Percentiles rank a stretch among this genome's conserved stretches.
Evolutionary conservation across 2,888 invertebrate species (phyloP).

Genomic region (Carterocephalus palaemon): DNA sequence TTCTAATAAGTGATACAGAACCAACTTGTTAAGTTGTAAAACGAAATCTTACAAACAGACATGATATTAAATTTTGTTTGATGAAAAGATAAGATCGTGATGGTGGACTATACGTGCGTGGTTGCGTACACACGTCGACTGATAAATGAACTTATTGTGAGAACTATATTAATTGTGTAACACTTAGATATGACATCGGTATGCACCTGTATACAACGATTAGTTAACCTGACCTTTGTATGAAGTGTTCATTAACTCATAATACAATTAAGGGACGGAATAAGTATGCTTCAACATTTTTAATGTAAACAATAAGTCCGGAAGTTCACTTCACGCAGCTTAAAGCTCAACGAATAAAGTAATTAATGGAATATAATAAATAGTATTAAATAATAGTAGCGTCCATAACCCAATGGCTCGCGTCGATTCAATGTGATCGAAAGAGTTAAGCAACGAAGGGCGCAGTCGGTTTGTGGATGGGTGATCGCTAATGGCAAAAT

Average conservation of each 20-base stretch:
- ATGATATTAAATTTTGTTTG: conserved; percentile 1
- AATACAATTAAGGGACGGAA: conserved; percentile 5
- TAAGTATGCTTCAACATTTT: conserved; percentile 11
- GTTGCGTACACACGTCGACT: conserved; percentile 8
- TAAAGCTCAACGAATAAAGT: conserved; percentile 4
- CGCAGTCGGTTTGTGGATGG: too few species aligned
- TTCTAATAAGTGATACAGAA: too few species aligned
- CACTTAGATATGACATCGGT: too few species aligned
- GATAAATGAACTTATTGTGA: conserved; percentile 12
- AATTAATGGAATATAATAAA: conserved; percentile 13
- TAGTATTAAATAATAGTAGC: too few species aligned
- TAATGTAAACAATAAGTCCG: conserved; percentile 8
- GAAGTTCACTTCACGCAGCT: conserved; percentile 3
- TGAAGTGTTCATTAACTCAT: not conserved
- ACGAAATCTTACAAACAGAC: not conserved
- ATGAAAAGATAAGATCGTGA: conserved; percentile 5
- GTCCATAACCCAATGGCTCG: too few species aligned
- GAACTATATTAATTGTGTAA: conserved; percentile 3
- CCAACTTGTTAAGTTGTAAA: not conserved
- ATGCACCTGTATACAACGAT: too few species aligned
- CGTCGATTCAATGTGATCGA: too few species aligned
- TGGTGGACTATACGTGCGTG: not conserved
- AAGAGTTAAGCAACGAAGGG: too few species aligned
- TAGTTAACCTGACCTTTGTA: too few species aligned
- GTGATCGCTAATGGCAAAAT: too few species aligned